Evolutionary conservation across 2,888 invertebrate species (phyloP).

Genomic region (Vesta saturnalis): DNA sequence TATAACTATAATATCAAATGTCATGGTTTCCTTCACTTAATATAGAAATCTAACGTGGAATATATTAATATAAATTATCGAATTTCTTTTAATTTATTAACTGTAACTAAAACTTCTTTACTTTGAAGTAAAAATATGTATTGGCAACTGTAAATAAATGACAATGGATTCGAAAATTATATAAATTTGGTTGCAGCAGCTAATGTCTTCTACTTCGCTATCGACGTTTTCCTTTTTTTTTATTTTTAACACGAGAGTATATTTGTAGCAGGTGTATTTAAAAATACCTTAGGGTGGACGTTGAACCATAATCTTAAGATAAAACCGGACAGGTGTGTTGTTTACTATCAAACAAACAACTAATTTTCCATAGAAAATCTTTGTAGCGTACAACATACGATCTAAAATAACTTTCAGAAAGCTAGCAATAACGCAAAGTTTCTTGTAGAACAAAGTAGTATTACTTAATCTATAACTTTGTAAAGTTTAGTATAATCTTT

Average conservation of each 20-base stretch:
- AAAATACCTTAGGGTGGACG: slow-evolving; percentile 12
- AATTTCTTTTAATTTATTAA: too few species aligned
- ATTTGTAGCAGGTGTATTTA: slow-evolving; percentile 22
- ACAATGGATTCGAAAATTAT: too few species aligned
- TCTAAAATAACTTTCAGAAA: slow-evolving; percentile 51
- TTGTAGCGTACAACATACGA: slow-evolving; percentile 48
- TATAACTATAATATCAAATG: too few species aligned
- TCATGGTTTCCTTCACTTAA: too few species aligned
- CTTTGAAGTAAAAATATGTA: too few species aligned
- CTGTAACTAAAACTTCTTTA: too few species aligned
- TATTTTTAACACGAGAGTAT: neutral
- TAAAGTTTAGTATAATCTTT: slow-evolving; percentile 17
- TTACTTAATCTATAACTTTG: slow-evolving; percentile 6
- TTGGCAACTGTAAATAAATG: too few species aligned
- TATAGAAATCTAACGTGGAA: too few species aligned
- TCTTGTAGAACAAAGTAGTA: slow-evolving; percentile 27
- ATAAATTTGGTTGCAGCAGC: too few species aligned
- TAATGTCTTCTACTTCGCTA: too few species aligned
- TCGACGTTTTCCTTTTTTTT: too few species aligned
- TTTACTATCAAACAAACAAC: slow-evolving; percentile 22
- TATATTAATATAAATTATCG: too few species aligned
- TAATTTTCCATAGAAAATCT: slow-evolving; percentile 41
- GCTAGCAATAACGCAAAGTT: slow-evolving; percentile 42
- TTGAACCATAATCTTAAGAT: slow-evolving; percentile 8
- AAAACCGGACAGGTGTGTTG: slow-evolving; percentile 26